These are phyloP conservation scores for Gymnarchus niloticus DNA, from an alignment of 2,113 vertebrate genomes.

Conservation along the genomic window DNA sequence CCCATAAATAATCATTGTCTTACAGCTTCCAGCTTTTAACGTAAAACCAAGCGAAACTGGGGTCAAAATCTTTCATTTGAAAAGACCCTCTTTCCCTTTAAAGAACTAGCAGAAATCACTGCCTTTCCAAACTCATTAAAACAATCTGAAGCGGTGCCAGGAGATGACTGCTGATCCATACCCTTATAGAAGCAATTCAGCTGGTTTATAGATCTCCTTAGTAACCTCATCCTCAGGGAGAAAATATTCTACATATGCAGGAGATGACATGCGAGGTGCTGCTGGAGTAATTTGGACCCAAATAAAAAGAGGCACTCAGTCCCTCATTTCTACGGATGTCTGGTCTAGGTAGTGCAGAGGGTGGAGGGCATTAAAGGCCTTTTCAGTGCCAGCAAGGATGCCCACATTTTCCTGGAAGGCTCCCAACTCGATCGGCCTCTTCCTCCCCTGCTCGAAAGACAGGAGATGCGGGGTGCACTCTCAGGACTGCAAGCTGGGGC, in stretches of 20 bases:
- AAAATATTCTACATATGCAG: not conserved
- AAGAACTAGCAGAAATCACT: not conserved
- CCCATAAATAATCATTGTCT: not conserved
- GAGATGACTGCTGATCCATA: not conserved
- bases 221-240: not conserved
- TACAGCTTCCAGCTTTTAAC: not conserved
- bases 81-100: not conserved
- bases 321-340: not conserved
- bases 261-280: not conserved
- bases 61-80: not conserved
- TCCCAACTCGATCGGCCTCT: not conserved
- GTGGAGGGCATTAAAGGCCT: not conserved
- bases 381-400: too few relatives aligned
- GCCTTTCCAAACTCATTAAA: not conserved
- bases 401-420: too few relatives aligned
- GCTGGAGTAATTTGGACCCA: not conserved
- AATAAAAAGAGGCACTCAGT: not conserved
- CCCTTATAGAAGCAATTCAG: not conserved
- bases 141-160: not conserved
- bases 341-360: not conserved
- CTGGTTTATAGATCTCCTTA: not conserved
- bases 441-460: not conserved
- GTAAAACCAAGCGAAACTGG: not conserved
- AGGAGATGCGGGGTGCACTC: not conserved
- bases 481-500: not conserved